These are phyloP conservation scores for Bos javanicus DNA, from an alignment of 2,113 vertebrate species.

Conservation along the genomic window DNA sequence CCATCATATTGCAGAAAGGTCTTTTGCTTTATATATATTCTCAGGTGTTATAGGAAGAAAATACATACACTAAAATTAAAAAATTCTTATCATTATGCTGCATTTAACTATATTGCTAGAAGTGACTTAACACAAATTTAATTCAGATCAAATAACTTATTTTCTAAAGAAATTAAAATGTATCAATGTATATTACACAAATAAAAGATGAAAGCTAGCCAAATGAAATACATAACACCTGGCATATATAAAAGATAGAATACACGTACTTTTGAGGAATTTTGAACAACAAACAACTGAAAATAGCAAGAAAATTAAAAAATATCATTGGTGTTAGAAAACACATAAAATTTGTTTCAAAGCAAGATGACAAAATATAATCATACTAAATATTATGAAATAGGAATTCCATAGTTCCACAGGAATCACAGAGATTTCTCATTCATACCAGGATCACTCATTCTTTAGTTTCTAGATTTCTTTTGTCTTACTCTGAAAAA, in stretches of 20 bases:
- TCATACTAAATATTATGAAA: not conserved
- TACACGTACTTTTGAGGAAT: not conserved
- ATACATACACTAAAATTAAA: not conserved
- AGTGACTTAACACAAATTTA: not conserved
- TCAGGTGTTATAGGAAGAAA: not conserved
- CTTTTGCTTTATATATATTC: not conserved
- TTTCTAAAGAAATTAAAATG: slow-evolving; percentile 13
- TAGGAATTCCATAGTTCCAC: not conserved
- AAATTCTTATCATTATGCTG: not conserved
- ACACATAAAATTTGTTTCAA: slow-evolving; percentile 22
- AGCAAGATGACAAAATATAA: slow-evolving; percentile 20
- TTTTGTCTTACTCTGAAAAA: not conserved
- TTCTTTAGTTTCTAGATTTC: not conserved
- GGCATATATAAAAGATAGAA: not conserved
- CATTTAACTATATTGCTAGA: not conserved
- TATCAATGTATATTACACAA: slow-evolving; percentile 6
- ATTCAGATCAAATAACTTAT: not conserved
- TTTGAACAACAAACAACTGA: slow-evolving; percentile 25
- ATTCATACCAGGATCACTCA: not conserved
- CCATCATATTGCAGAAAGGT: not conserved
- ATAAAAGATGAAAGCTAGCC: slow-evolving; percentile 9
- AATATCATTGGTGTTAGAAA: slow-evolving; percentile 18
- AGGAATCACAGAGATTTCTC: not conserved
- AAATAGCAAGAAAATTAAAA: slow-evolving; percentile 26
- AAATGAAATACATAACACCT: slow-evolving; percentile 32